phyloP scores from a whole-genome alignment of 1,140 invertebrate genomes.

The Helicoverpa armigera region DNA sequence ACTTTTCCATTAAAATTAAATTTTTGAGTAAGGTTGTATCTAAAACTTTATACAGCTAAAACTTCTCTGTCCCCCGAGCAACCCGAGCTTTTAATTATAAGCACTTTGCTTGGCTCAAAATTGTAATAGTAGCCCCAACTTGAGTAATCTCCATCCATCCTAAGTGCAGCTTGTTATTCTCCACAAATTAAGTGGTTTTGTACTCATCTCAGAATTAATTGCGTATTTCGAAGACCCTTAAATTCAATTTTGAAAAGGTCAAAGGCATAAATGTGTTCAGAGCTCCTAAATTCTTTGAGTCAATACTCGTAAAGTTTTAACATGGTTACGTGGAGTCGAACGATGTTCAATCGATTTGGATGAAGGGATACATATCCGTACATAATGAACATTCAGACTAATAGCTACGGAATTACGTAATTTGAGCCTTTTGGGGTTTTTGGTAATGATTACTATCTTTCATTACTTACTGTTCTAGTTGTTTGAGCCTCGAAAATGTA shows the following conservation, averaged over 20 bases:
- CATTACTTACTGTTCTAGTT: neutral
- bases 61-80: neutral
- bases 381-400: neutral
- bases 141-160: neutral
- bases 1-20: neutral
- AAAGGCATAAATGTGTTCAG: neutral
- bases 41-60: neutral
- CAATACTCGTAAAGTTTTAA: neutral
- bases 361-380: neutral
- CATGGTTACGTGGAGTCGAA: neutral
- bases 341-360: constrained; percentile 9
- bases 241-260: constrained; percentile 15
- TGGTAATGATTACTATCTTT: neutral
- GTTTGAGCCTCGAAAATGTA: neutral
- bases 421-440: neutral
- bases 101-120: neutral
- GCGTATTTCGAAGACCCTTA: constrained; percentile 12
- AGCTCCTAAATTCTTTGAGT: neutral
- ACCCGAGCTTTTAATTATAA: constrained; percentile 8
- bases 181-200: constrained; percentile 1
- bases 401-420: neutral
- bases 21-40: neutral
- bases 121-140: neutral
- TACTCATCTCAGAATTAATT: constrained; percentile 15
- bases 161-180: constrained; percentile 2